A percentile compares a stretch with the other conserved stretches of the same genome.
Conservation (phyloP, 2,888 invertebrate genomes). For the Uropetala carovei region DNA sequence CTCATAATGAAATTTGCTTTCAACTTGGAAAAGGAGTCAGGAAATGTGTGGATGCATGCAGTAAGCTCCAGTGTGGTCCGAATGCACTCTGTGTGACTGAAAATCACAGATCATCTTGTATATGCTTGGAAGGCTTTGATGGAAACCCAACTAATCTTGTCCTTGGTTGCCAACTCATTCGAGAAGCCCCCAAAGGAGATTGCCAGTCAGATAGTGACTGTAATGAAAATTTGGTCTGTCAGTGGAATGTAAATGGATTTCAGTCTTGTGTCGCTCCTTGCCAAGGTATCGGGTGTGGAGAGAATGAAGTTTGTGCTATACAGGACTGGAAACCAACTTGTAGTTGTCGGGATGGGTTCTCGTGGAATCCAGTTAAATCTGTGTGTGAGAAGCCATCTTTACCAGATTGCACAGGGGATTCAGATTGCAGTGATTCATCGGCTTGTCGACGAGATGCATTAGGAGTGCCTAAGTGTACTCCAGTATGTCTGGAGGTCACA, state of each 20-base stretch:
- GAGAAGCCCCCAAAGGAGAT: conserved; percentile 78
- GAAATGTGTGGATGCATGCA: conserved; percentile 92
- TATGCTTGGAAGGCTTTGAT: conserved; percentile 88
- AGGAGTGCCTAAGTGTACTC: conserved; percentile 89
- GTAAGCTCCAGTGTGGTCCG: conserved; percentile 92
- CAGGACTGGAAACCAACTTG: conserved; percentile 85
- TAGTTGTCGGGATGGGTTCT: conserved; percentile 85
- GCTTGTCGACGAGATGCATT: conserved; percentile 90
- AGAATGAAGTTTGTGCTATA: conserved; percentile 87
- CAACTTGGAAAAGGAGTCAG: conserved; percentile 86
- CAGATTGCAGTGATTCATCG: conserved; percentile 83
- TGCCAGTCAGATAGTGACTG: conserved; percentile 86
- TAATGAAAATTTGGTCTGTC: conserved; percentile 83
- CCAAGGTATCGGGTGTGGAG: conserved; percentile 87
- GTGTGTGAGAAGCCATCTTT: conserved; percentile 91
- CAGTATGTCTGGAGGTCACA: conserved; percentile 87
- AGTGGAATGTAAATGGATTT: conserved; percentile 79
- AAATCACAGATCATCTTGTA: conserved; percentile 90
- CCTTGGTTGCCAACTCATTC: conserved; percentile 86
- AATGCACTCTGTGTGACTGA: conserved; percentile 91
- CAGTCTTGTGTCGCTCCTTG: conserved; percentile 88
- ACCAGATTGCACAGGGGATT: conserved; percentile 85
- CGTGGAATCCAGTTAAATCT: conserved; percentile 90
- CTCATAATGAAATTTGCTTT: conserved; percentile 91
- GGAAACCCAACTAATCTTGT: conserved; percentile 90